Base-by-base conservation (phyloP, 2,113 vertebrate species). In the Ictalurus furcatus region DNA sequence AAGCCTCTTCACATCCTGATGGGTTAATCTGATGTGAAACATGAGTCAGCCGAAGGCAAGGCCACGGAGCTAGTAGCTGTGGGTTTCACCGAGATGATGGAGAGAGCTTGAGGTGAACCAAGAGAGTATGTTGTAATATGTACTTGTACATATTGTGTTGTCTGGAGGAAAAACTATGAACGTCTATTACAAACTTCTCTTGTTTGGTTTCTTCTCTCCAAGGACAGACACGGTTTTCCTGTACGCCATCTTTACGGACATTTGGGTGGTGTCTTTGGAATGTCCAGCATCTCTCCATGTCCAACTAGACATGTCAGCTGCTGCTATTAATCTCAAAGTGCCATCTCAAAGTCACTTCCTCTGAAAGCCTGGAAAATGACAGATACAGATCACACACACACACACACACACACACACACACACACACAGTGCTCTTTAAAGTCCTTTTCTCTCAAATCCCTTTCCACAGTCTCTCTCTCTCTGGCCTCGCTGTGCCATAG, bases 351-450 rank as follows among this genome's bases (percentile, higher is more conserved):
- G 65, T 84, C 34, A 92, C 89, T 89, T 89, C 88, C 89, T 90
- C 86, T 92, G 85, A 91, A 88, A 92, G 73, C 16, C 71, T 76
- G 93, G 44, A 65, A 94, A 92, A 90, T 82, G 92, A 92, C 91
- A 91, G 94, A 95, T 95, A 93, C 90, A 89, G 90, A 95, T 95
- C 74, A 30, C 81, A 59, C 85, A 74, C 83, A 58, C 48, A 78
- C 74, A 30, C 82, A 63, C 87, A 79, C 81, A n/a, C 73, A 71
- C 37, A 86, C 86, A 69, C 34, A 80, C 54, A 56, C 44, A 78
- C 82, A 34, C 85, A 65, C 88, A 79, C 67, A n/a, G 14, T 25
- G n/a, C 25, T 30, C 80, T 88, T 81, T 85, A 87, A 87, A 89
- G 74, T 30, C 84, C 40, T 88, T 63, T 85, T 30, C 86, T 84